Evolutionary conservation across 2,888 invertebrate species (phyloP), one percentile per base, ranked within the genome.

Genomic region (Patella pellucida): DNA sequence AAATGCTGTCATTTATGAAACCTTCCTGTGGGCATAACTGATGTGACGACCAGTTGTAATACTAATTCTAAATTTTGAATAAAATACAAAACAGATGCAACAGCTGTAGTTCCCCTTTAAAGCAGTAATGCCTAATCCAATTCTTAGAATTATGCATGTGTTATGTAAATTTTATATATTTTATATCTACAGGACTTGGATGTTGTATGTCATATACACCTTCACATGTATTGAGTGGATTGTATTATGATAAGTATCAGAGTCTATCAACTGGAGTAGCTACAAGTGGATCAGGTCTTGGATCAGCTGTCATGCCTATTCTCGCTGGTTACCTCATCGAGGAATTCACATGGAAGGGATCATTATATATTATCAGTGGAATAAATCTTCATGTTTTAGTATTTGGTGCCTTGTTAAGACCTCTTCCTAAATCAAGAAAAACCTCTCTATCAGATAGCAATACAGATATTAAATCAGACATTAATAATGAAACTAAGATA

Each of bases 191-290:
- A 87, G 88, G 88, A 68, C 72, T 89, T 67, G 89, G 89, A 2
- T 84, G 83, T 76, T 84, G 86, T 74, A 72, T 88, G 77, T 79
- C 81, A 7, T 88, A 87, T 70, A 81, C 88, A 11, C 89, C 89
- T 23, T 88, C 87, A 5, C 87, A 87, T 74, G 85, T 87, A 7
- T 81, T 89, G 19, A 84, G 85, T 71, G 89, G 87, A 3, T 75
- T 87, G 52, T 88, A 88, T 79, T 89, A 83, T 72, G 80, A 84
- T 74, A 84, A 86, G 71, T 81, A 87, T 52, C 81, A 85, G 15
- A 88, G 86, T 72, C 71, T 88, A 27, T 84, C 88, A 16, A 86
- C 87, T 51, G 87, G 87, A 11, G 80, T 88, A 15, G 86, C 84
- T 11, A 86, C 87, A 1, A 83, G 85, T 62, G 89, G 88, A 1